These are phyloP conservation scores for Pavo muticus DNA, from an alignment of 2,113 vertebrate species.

Conservation along the genomic window DNA sequence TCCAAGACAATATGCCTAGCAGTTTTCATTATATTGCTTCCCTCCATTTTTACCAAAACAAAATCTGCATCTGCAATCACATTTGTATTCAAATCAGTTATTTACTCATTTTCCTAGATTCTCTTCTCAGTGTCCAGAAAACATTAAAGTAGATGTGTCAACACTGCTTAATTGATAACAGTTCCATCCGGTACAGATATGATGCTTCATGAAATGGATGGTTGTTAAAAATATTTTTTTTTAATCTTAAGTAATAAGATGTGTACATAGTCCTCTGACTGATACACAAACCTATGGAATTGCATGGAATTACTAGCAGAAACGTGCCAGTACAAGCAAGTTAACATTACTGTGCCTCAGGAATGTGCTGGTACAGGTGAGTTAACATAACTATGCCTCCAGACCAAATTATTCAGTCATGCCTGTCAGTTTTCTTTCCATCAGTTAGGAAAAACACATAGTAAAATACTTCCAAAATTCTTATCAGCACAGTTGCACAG, in stretches of 20 bases:
- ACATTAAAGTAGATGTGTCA: not conserved
- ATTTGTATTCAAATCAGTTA: not conserved
- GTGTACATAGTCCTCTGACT: not conserved
- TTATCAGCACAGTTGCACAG: conserved; percentile 5
- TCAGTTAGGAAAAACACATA: not conserved
- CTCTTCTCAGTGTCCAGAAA: not conserved
- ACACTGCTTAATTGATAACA: not conserved
- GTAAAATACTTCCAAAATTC: conserved; percentile 27
- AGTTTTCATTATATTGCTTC: not conserved
- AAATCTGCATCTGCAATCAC: not conserved
- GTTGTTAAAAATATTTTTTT: not conserved
- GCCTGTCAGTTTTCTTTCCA: not conserved
- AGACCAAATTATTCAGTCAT: not conserved
- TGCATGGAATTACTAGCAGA: not conserved
- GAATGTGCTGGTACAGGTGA: not conserved
- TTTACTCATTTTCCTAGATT: not conserved
- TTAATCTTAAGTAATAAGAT: accelerated
- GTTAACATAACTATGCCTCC: not conserved
- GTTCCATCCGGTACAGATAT: not conserved
- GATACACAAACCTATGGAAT: not conserved
- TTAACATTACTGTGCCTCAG: not conserved
- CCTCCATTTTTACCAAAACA: not conserved
- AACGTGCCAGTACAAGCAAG: not conserved
- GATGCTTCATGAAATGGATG: not conserved
- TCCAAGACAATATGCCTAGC: not conserved